These are phyloP conservation scores for honey bee (Apis mellifera) DNA, from an alignment of 1,140 invertebrate genomes.

Conservation along the genomic window Amel_HAv3.1 CM009933.2:13307001-13307500, in stretches of 20 bases:
- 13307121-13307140: slow-evolving; percentile 51
- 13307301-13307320: neutral
- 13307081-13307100: slow-evolving; percentile 44
- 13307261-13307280: slow-evolving; percentile 95
- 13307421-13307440: slow-evolving; percentile 48
- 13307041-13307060: slow-evolving; percentile 57
- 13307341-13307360: neutral
- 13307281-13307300: slow-evolving; percentile 71
- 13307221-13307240: slow-evolving; percentile 91
- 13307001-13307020: slow-evolving; percentile 61
- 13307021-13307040: slow-evolving; percentile 49
- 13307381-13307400: slow-evolving; percentile 39
- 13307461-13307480: slow-evolving; percentile 20
- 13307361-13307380: slow-evolving; percentile 8
- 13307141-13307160: slow-evolving; percentile 52
- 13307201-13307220: slow-evolving; percentile 80
- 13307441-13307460: slow-evolving; percentile 18
- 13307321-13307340: neutral
- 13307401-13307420: slow-evolving; percentile 35
- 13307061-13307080: slow-evolving; percentile 16
- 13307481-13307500: neutral
- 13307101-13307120: slow-evolving; percentile 57
- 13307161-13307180: slow-evolving; percentile 58
- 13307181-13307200: slow-evolving; percentile 74
- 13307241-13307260: slow-evolving; percentile 96